Evolutionary conservation across 1,140 invertebrate genomes (phyloP).

Genomic region (Myzus persicae): DNA sequence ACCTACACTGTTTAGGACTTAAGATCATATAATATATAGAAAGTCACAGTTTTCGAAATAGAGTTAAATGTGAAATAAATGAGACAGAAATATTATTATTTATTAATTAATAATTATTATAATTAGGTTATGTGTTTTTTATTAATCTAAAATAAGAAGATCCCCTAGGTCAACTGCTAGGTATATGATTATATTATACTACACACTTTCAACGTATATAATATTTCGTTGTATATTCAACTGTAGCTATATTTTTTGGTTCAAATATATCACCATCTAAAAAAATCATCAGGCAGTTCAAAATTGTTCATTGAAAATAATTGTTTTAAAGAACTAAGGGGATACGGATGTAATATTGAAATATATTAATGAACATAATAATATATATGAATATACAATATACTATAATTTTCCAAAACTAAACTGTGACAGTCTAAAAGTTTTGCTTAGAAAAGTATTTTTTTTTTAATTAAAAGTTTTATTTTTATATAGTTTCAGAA

Average conservation of each 20-base stretch:
- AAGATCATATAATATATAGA: not conserved
- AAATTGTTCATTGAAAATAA: not conserved
- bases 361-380: not conserved
- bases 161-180: not conserved
- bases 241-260: not conserved
- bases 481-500: not conserved
- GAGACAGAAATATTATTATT: not conserved
- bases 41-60: not conserved
- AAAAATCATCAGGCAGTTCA: not conserved
- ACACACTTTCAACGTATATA: not conserved
- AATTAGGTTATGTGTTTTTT: not conserved
- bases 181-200: not conserved
- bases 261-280: not conserved
- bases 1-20: not conserved
- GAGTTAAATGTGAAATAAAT: not conserved
- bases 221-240: not conserved
- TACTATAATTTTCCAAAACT: constrained; percentile 4
- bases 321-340: not conserved
- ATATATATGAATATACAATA: not conserved
- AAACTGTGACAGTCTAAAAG: not conserved
- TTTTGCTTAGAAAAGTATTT: not conserved
- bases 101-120: too few relatives aligned
- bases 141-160: not conserved
- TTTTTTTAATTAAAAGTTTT: constrained; percentile 47
- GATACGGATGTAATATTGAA: not conserved